A percentile compares a stretch with the other conserved stretches of the same genome.
These are phyloP conservation scores for Bombus picipes DNA, from an alignment of 1,140 invertebrate species.

Conservation along the genomic window DNA sequence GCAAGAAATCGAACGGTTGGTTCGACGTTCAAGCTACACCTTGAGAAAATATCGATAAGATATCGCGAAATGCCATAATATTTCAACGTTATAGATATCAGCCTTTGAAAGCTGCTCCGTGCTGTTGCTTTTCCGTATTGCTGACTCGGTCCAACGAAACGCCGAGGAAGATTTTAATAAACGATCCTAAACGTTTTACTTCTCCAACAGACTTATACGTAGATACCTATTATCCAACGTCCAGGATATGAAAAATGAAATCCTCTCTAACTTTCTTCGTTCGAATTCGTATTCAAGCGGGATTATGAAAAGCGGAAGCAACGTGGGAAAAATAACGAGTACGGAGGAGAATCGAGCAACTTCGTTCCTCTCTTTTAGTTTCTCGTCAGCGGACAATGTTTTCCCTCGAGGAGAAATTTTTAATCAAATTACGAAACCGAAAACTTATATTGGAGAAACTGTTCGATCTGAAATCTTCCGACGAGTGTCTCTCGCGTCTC, in stretches of 20 bases:
- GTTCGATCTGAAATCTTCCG: neutral
- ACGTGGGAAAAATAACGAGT: too few species aligned
- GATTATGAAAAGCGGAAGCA: neutral
- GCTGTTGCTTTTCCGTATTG: conserved; percentile 14
- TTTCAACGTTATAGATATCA: neutral
- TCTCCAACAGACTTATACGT: neutral
- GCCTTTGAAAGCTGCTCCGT: neutral
- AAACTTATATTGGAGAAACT: too few species aligned
- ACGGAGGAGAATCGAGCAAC: too few species aligned
- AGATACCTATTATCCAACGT: neutral
- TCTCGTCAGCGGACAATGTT: neutral
- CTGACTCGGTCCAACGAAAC: neutral
- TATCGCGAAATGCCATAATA: neutral
- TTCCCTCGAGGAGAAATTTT: neutral
- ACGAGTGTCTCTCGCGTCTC: neutral
- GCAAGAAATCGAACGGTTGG: conserved; percentile 1
- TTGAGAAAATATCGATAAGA: conserved; percentile 43
- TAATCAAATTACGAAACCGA: neutral
- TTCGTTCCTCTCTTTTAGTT: neutral
- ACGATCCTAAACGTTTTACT: neutral
- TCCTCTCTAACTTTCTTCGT: neutral
- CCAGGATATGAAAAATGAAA: neutral
- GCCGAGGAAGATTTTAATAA: neutral
- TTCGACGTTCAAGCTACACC: neutral
- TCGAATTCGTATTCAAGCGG: neutral